Conservation (phyloP, 2,113 vertebrate species). For the Prionailurus bengalensis region DNA sequence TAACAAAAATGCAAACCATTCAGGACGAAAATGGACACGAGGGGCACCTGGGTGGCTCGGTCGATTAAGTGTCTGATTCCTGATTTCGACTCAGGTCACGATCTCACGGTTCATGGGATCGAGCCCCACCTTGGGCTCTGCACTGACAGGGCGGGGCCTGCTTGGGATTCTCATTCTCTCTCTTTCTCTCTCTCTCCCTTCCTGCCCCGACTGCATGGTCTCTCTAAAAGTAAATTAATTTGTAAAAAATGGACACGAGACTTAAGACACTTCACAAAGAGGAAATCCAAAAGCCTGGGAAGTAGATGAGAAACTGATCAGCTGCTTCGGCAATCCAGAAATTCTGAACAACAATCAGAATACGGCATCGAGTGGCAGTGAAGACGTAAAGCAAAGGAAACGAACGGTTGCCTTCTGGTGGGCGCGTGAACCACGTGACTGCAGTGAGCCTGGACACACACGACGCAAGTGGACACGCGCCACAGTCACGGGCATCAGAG, state of each 20-base stretch:
- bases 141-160: no score
- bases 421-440: not conserved
- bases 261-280: not conserved
- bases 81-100: no score
- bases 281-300: not conserved
- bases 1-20: not conserved
- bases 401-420: fast-evolving
- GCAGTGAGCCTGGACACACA: not conserved
- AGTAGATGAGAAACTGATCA: not conserved
- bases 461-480: not conserved
- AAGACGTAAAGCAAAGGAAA: not conserved
- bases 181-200: no score
- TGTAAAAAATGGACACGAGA: not conserved
- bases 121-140: no score
- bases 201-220: no score
- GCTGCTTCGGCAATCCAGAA: not conserved
- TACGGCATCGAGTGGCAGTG: not conserved
- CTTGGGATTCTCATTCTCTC: no score
- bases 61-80: no score
- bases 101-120: no score
- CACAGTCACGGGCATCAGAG: fast-evolving
- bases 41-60: no score
- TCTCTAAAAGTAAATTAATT: no score
- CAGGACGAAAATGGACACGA: not conserved
- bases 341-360: not conserved